Percentiles rank a stretch among this genome's conserved stretches.
phyloP scores from a whole-genome alignment of 2,113 vertebrate species.

The Pantherophis guttatus region DNA sequence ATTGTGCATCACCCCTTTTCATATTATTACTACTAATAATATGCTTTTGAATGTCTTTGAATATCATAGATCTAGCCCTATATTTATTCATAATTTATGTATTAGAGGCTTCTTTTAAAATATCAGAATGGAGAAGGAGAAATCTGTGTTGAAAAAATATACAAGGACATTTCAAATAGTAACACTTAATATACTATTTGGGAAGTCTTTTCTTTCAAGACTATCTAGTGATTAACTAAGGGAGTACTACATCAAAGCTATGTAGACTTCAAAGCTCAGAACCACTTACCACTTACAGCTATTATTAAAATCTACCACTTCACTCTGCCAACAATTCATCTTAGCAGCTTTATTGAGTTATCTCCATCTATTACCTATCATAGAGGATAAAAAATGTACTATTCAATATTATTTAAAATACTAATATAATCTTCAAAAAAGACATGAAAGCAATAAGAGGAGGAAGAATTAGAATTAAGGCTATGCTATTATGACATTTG shows the following conservation, averaged over 20 bases:
- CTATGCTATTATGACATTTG: conserved; percentile 45
- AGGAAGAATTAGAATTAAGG: conserved; percentile 20
- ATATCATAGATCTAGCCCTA: not conserved
- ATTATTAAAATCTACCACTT: conserved; percentile 65
- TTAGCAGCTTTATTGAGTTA: conserved; percentile 54
- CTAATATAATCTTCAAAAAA: conserved; percentile 30
- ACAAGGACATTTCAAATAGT: conserved; percentile 58
- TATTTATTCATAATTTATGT: conserved; percentile 48
- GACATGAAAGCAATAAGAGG: not conserved
- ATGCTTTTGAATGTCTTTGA: not conserved
- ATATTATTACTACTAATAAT: not conserved
- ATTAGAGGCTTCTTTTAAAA: conserved; percentile 47
- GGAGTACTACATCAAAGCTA: conserved; percentile 75
- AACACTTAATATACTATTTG: conserved; percentile 59
- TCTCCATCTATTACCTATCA: conserved; percentile 51
- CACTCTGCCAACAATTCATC: conserved; percentile 59
- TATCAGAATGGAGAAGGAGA: not conserved
- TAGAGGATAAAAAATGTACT: not conserved
- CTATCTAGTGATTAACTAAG: conserved; percentile 68
- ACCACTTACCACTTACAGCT: conserved; percentile 69
- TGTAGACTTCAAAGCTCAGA: conserved; percentile 75
- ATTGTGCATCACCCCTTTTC: not conserved
- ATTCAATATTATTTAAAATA: conserved; percentile 45
- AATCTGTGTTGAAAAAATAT: conserved; percentile 42
- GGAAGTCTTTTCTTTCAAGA: conserved; percentile 68